These are phyloP conservation scores for Agrypnia vestita DNA, from an alignment of 1,140 invertebrate genomes.

Conservation along the genomic window DNA sequence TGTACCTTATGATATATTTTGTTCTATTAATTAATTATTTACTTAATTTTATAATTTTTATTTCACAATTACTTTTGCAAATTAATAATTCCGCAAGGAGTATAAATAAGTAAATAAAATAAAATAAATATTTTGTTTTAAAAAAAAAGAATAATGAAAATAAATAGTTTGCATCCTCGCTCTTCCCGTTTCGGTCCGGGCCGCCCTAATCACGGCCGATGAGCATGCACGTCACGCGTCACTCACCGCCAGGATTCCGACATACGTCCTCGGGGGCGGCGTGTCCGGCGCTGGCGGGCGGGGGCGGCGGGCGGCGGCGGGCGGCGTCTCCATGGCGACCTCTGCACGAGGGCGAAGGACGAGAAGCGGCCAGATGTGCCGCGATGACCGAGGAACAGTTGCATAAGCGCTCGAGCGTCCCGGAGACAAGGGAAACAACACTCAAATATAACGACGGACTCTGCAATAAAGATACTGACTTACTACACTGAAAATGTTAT, in stretches of 20 bases:
- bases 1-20: too few relatives aligned
- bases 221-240: constrained; percentile 61
- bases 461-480: too few relatives aligned
- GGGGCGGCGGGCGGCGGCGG: constrained; percentile 11
- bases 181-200: neutral
- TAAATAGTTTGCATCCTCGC: constrained; percentile 33
- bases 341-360: constrained; percentile 36
- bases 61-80: too few relatives aligned
- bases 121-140: too few relatives aligned
- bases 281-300: constrained; percentile 25
- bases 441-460: too few relatives aligned
- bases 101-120: too few relatives aligned
- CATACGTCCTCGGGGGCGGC: constrained; percentile 50
- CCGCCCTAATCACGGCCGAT: constrained; percentile 58
- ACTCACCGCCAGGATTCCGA: constrained; percentile 58
- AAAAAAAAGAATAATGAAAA: neutral
- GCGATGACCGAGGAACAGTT: constrained; percentile 4
- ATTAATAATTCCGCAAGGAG: too few relatives aligned
- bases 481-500: too few relatives aligned
- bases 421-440: constrained; percentile 7
- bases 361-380: constrained; percentile 15
- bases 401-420: constrained; percentile 22
- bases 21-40: too few relatives aligned
- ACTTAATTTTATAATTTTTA: too few relatives aligned
- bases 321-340: constrained; percentile 36